A percentile compares a stretch with the other conserved stretches of the same genome.
phyloP scores from a whole-genome alignment of 2,113 vertebrate genomes.

The Paracanthobrama guichenoti region DNA sequence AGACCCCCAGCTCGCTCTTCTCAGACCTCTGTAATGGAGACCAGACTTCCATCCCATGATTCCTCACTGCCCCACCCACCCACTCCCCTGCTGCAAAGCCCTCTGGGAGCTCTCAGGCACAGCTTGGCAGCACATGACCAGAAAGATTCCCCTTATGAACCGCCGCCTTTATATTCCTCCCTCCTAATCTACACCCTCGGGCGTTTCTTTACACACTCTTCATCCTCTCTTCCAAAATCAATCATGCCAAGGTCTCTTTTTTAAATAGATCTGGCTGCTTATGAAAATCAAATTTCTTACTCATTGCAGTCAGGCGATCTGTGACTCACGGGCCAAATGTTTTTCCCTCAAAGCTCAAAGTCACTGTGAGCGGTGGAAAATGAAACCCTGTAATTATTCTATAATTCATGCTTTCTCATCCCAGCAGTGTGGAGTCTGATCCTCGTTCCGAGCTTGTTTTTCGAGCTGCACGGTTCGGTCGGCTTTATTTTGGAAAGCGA shows the following conservation, averaged over 20 bases:
- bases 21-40: slow-evolving; percentile 68
- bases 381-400: slow-evolving; percentile 54
- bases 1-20: slow-evolving; percentile 21
- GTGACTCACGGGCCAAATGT: slow-evolving; percentile 40
- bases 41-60: slow-evolving; percentile 68
- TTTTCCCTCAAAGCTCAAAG: slow-evolving; percentile 41
- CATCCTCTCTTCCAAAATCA: slow-evolving; percentile 43
- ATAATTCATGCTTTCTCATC: slow-evolving; percentile 56
- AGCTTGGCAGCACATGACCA: slow-evolving; percentile 75
- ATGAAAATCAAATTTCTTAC: slow-evolving; percentile 32
- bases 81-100: slow-evolving; percentile 61
- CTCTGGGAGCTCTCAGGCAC: slow-evolving; percentile 70
- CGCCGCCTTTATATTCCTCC: slow-evolving; percentile 24
- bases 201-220: slow-evolving; percentile 21
- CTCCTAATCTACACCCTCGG: slow-evolving; percentile 24
- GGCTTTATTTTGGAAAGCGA: slow-evolving; percentile 40
- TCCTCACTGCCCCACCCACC: slow-evolving; percentile 59
- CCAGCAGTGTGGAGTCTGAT: slow-evolving; percentile 25
- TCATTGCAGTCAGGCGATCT: slow-evolving; percentile 41
- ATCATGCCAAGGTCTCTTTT: slow-evolving; percentile 45
- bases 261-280: slow-evolving; percentile 36
- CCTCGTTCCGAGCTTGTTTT: slow-evolving; percentile 8
- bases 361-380: slow-evolving; percentile 38
- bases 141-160: slow-evolving; percentile 40
- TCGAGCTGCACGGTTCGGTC: neutral